Conservation (phyloP, 2,113 vertebrate species). For the Rallus limicola region DNA sequence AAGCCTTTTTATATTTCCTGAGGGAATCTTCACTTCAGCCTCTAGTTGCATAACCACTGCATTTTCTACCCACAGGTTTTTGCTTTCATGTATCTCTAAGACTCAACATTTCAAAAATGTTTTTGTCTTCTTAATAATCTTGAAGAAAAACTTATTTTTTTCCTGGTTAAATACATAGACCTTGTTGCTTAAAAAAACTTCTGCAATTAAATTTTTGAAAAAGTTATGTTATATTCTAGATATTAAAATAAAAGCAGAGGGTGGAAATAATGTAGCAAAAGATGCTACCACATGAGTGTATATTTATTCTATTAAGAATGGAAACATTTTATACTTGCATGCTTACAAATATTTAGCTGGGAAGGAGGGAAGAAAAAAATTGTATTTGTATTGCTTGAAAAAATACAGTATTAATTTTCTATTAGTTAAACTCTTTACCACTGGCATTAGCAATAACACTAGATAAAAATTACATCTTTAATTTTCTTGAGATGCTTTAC, state of each 20-base stretch:
- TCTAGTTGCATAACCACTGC: neutral
- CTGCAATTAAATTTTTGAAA: neutral
- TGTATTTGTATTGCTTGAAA: neutral
- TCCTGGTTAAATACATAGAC: neutral
- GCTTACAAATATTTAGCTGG: neutral
- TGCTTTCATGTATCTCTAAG: neutral
- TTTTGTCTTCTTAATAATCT: neutral
- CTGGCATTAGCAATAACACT: neutral
- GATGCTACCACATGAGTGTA: neutral
- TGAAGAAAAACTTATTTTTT: neutral
- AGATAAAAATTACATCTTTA: constrained; percentile 1
- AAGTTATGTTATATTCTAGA: neutral
- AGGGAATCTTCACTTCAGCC: neutral
- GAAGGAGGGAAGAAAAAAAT: neutral
- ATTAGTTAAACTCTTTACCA: neutral
- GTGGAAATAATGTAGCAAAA: neutral
- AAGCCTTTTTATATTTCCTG: neutral
- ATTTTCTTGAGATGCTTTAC: constrained; percentile 13
- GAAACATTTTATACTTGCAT: neutral
- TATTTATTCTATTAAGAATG: neutral
- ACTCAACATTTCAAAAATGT: neutral
- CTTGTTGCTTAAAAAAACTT: neutral
- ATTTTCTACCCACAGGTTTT: neutral
- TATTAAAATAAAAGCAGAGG: neutral
- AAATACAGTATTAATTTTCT: neutral